A percentile compares a stretch with the other conserved stretches of the same genome.
Evolutionary conservation across 2,113 vertebrate genomes (phyloP).

Genomic region (Poeciliopsis prolifica): DNA sequence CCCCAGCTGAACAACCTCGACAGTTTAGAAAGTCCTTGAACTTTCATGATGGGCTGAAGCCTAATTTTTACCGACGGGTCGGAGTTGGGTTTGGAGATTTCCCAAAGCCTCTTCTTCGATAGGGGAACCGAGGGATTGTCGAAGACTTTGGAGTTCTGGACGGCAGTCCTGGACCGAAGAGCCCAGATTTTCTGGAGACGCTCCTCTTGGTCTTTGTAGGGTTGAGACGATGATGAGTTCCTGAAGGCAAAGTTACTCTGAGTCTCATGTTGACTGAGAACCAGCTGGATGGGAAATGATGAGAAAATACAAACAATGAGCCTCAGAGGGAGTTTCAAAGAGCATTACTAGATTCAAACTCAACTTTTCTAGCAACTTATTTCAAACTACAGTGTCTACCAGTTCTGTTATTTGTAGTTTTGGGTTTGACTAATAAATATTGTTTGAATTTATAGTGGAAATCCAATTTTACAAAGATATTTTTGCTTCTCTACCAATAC

Average conservation of each 20-base stretch:
- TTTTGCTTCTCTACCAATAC: background rate
- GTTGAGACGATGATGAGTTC: conserved; percentile 18
- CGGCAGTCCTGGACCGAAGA: conserved; percentile 31
- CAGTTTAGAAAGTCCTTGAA: conserved; percentile 66
- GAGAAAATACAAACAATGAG: background rate
- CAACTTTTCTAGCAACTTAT: background rate
- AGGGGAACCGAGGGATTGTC: conserved; percentile 55
- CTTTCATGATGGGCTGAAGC: conserved; percentile 42
- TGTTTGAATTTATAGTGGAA: background rate
- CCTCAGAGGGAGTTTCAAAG: background rate
- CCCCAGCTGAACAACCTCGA: conserved; percentile 90
- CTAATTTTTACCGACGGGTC: conserved; percentile 44
- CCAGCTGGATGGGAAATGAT: conserved; percentile 43
- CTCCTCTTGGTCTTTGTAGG: conserved; percentile 9
- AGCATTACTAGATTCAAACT: background rate
- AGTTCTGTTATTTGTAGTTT: background rate
- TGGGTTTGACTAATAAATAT: background rate
- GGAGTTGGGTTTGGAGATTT: conserved; percentile 20
- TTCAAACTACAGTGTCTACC: background rate
- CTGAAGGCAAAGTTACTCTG: conserved; percentile 23
- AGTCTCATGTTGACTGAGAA: conserved; percentile 37
- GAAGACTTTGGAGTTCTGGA: conserved; percentile 70
- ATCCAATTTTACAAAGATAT: background rate
- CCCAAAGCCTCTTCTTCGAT: conserved; percentile 41
- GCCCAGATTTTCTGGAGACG: conserved; percentile 41